Percentiles rank a stretch among this genome's conserved stretches.
These are phyloP conservation scores for Entomyzon cyanotis DNA, from an alignment of 2,113 vertebrate genomes.

Conservation along the genomic window DNA sequence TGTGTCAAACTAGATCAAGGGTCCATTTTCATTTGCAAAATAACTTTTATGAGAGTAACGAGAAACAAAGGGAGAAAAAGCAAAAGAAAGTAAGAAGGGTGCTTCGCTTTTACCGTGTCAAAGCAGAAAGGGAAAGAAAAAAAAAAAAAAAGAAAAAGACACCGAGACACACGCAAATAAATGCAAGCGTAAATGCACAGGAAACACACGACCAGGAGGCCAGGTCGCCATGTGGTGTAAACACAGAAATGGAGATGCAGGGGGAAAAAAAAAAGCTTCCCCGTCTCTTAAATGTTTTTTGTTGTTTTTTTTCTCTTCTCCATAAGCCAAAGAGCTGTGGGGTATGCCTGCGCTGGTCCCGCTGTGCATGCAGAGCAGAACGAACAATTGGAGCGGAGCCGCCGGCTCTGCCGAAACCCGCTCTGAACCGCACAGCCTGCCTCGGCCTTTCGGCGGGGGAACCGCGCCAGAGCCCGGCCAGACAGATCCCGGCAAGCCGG, in stretches of 20 bases:
- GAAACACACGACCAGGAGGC: neutral
- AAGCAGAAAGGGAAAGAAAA: neutral
- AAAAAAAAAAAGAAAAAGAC: too few species aligned
- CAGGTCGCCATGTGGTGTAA: conserved; percentile 11
- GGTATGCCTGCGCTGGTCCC: neutral
- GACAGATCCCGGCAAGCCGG: neutral
- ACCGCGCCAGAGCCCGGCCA: neutral
- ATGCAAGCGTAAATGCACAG: neutral
- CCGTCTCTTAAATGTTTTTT: neutral
- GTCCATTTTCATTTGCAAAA: conserved; percentile 3
- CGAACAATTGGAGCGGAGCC: neutral
- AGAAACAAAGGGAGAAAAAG: neutral
- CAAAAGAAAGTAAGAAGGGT: neutral
- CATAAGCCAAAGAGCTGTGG: neutral
- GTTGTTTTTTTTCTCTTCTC: neutral
- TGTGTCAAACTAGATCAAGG: neutral
- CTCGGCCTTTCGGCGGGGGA: neutral
- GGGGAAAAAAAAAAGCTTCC: neutral
- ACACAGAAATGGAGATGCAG: neutral
- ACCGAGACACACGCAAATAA: neutral
- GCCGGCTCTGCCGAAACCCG: neutral
- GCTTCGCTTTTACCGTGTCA: neutral
- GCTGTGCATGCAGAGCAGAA: neutral
- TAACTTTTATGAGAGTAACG: neutral
- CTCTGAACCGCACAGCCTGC: neutral